phyloP scores from a whole-genome alignment of 2,888 invertebrate species.

The Hyppa rectilinea region DNA sequence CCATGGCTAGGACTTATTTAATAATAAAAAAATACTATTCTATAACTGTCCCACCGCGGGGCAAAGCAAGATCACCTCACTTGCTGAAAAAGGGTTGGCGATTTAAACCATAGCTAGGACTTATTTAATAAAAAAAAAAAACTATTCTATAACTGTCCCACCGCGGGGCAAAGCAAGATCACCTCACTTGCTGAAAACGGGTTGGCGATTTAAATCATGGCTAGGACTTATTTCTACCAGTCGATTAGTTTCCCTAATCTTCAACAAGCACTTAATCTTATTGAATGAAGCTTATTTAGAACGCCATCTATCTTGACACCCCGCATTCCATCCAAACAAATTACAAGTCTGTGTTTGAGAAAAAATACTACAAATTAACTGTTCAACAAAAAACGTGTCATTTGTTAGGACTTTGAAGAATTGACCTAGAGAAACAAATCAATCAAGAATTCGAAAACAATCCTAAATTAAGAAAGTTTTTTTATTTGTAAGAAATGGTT shows the following conservation, averaged over 20 bases:
- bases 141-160: too few relatives aligned
- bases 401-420: slow-evolving; percentile 6
- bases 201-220: too few relatives aligned
- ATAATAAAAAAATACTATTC: too few relatives aligned
- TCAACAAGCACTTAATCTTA: slow-evolving; percentile 57
- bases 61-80: too few relatives aligned
- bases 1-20: too few relatives aligned
- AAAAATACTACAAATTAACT: slow-evolving; percentile 37
- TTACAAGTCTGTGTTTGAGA: slow-evolving; percentile 36
- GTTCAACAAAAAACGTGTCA: slow-evolving; percentile 8
- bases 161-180: too few relatives aligned
- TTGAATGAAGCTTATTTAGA: slow-evolving; percentile 48
- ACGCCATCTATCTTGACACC: slow-evolving; percentile 50
- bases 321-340: slow-evolving; percentile 31
- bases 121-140: too few relatives aligned
- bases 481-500: background rate
- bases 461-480: background rate
- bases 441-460: slow-evolving; percentile 16
- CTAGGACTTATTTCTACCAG: slow-evolving; percentile 30
- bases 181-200: too few relatives aligned
- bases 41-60: too few relatives aligned
- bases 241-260: slow-evolving; percentile 48
- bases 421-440: slow-evolving; percentile 26
- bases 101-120: too few relatives aligned
- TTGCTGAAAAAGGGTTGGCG: too few relatives aligned